A percentile compares a stretch with the other conserved stretches of the same genome.
Conservation (phyloP, 1,140 invertebrate species). For the Drosophila gunungcola region DNA sequence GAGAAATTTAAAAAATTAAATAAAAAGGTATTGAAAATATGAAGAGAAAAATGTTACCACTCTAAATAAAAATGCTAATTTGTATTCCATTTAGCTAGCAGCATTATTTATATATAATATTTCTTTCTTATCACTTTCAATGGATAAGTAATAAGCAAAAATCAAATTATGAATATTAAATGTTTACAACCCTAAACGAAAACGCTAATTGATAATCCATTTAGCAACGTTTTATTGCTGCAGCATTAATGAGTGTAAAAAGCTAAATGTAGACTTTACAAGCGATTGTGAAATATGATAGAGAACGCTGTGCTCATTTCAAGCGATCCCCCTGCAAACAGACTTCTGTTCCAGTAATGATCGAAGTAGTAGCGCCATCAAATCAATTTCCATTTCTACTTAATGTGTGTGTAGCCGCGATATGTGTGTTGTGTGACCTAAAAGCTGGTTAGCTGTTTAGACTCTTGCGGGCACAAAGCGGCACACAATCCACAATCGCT, state of each 20-base stretch:
- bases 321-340: constrained; percentile 7
- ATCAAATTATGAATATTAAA: no score
- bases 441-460: constrained; percentile 17
- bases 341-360: constrained; percentile 15
- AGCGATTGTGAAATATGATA: constrained; percentile 15
- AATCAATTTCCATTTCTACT: constrained; percentile 55
- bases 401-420: neutral
- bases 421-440: constrained; percentile 46
- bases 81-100: neutral
- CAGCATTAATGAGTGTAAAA: neutral
- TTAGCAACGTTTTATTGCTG: constrained; percentile 12
- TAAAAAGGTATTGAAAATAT: no score
- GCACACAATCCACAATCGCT: neutral
- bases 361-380: constrained; percentile 29
- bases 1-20: no score
- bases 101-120: neutral
- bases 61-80: neutral
- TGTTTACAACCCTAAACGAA: no score
- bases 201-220: neutral
- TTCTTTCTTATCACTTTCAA: no score
- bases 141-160: no score
- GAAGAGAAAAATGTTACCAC: no score
- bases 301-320: constrained; percentile 13
- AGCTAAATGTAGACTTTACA: constrained; percentile 17
- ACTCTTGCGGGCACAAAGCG: neutral